These are phyloP conservation scores for Syndactyla subalaris DNA, from an alignment of 2,797 vertebrate genomes.

Conservation along the genomic window DNA sequence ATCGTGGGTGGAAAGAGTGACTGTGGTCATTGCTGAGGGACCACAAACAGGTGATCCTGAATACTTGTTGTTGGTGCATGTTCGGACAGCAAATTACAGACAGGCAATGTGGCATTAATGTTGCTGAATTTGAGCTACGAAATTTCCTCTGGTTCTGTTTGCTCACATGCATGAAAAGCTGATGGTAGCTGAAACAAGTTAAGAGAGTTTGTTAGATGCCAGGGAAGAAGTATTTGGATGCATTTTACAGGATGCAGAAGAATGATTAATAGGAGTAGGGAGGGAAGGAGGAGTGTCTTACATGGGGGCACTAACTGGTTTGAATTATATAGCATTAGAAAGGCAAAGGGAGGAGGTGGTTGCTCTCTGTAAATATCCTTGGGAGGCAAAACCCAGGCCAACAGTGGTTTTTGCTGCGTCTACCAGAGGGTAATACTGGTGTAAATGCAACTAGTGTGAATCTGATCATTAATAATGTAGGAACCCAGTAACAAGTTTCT, in stretches of 20 bases:
- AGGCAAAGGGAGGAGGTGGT: background rate
- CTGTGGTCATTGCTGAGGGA: rapidly evolving
- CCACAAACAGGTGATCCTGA: background rate
- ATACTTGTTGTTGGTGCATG: background rate
- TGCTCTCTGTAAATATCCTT: background rate
- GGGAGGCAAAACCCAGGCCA: background rate
- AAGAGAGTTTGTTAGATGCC: background rate
- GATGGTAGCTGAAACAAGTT: background rate
- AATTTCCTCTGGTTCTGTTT: background rate
- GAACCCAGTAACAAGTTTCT: background rate
- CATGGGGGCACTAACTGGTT: background rate
- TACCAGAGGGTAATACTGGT: background rate
- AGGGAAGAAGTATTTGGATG: background rate
- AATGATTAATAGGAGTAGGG: background rate
- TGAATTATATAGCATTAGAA: background rate
- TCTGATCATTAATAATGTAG: background rate
- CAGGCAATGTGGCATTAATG: background rate
- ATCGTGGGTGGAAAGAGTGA: background rate
- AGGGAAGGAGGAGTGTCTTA: background rate
- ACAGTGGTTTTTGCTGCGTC: background rate
- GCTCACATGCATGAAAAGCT: background rate
- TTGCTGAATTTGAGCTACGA: background rate
- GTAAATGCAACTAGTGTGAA: background rate
- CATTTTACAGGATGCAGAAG: background rate
- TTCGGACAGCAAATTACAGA: background rate